Base-by-base conservation (phyloP, 2,888 invertebrate species). In the Orthosia gothica region DNA sequence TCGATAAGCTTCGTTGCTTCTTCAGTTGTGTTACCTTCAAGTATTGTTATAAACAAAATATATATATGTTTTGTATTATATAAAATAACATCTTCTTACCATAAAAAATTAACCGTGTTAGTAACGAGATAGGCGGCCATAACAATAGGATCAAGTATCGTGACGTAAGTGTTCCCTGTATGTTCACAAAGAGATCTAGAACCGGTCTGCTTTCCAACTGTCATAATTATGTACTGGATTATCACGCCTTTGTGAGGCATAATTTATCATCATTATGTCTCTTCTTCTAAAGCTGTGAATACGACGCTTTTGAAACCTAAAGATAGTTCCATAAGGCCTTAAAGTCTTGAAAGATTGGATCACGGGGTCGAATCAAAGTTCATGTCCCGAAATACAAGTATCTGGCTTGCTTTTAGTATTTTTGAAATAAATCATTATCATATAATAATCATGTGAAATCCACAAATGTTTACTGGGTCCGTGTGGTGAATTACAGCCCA, bases 61-160 rank as follows among this genome's bases (percentile, higher is more conserved):
- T n/a, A 40, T 9, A 40, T 40, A 9, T 40, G 40, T 40, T 40
- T 40, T 40, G 7, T 40, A 40, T 40, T 40, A 40, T 1, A 40
- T 40, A 40, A 40, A 40, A 40, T 40, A 40, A 40, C 9, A 40
- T 9, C 40, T 40, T 40, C 40, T 9, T 40, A 40, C 40, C 1
- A 52, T n/a, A 61, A 64, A 67, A 40, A 20, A 3, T 18, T 11
- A 54, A 54, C 70, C 23, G n/a, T 15, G 1, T 23, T 13, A 52
- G 75, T 68, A 75, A 81, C 40, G 15, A 76, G 58, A 82, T 74
- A 81, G 1, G 20, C 0, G 20, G 12, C 54, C 20, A 9, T 59
- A 69, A 82, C 85, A 84, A 82, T 64, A 76, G 82, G 82, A 70
- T 76, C 54, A 9, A 9, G 15, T 84, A 45, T 49, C 70, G 2